Base-by-base conservation (phyloP, 2,888 invertebrate genomes). In the Eulithis testata region DNA sequence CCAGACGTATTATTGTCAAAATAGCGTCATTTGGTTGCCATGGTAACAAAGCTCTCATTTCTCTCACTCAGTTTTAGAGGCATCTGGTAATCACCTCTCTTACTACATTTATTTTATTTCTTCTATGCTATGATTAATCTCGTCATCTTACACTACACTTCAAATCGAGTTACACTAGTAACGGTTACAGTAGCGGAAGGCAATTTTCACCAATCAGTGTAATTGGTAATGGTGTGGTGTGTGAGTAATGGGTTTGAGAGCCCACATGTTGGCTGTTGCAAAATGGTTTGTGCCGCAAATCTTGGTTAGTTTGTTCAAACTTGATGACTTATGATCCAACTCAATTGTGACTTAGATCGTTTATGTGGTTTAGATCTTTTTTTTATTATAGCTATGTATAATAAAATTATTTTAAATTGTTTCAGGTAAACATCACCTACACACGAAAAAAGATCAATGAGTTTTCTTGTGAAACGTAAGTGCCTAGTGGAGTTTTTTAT, bases 161-260 rank as follows among this genome's bases (percentile, higher is more conserved):
- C 9, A 47, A 45, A 49, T 63, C 63, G 68, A 62, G 45, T 56
- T 60, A 58, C 57, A 55, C n/a, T 50, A 53, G 68, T 71, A 66
- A 21, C 11, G 44, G 44, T 36, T 11, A 43, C 58, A 21, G 54
- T 51, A 40, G 56, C 54, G 49, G 52, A 58, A 54, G 58, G 61
- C 71, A 71, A 69, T 72, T 72, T 68, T 65, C 69, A 67, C 66
- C 73, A 72, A 73, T 73, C 69, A 65, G 70, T 68, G 61, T 73
- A 75, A 75, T 75, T 75, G 72, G 65, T 55, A 54, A 64, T 60
- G 52, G 58, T 27, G 51, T 60, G 47, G 54, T 54, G 45, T 66
- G 65, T 64, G 66, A 69, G 68, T 37, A 50, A 27, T 50, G 62
- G 63, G 59, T 52, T 66, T 59, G 57, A 14, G 40, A 57, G 63